Conservation (phyloP, 2,113 vertebrate species). For the Penelope pileata region DNA sequence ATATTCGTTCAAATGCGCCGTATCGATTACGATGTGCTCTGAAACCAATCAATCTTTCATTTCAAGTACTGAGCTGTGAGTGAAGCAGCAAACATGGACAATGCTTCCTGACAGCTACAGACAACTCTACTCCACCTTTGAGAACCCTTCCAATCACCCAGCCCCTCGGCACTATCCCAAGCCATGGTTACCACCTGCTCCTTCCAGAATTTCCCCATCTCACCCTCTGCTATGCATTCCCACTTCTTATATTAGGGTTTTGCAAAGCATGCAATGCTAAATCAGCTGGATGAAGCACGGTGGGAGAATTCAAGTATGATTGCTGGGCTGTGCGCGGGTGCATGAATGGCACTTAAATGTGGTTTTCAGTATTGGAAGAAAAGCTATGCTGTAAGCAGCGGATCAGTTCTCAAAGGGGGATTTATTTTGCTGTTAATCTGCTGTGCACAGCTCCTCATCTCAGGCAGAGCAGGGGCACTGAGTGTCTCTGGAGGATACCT, state of each 20-base stretch:
- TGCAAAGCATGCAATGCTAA: neutral
- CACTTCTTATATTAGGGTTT: neutral
- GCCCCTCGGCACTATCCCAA: neutral
- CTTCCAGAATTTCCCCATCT: neutral
- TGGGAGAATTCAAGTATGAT: neutral
- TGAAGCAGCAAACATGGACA: neutral
- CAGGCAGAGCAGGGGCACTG: fast-evolving
- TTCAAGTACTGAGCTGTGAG: neutral
- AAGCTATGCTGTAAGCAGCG: neutral
- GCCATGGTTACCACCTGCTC: neutral
- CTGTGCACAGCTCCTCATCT: neutral
- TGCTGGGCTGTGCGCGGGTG: neutral
- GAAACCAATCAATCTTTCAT: slow-evolving; percentile 5
- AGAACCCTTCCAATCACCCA: neutral
- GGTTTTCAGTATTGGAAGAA: neutral
- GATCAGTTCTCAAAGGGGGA: neutral
- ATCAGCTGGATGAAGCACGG: neutral
- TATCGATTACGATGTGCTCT: neutral
- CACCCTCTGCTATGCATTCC: fast-evolving
- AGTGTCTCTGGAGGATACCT: neutral
- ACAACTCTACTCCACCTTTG: neutral
- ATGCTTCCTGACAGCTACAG: neutral
- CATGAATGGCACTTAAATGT: neutral
- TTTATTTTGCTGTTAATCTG: neutral
- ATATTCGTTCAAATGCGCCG: neutral